These are phyloP conservation scores for Himantopus leucocephalus DNA, from an alignment of 2,113 vertebrate species.

Conservation along the genomic window DNA sequence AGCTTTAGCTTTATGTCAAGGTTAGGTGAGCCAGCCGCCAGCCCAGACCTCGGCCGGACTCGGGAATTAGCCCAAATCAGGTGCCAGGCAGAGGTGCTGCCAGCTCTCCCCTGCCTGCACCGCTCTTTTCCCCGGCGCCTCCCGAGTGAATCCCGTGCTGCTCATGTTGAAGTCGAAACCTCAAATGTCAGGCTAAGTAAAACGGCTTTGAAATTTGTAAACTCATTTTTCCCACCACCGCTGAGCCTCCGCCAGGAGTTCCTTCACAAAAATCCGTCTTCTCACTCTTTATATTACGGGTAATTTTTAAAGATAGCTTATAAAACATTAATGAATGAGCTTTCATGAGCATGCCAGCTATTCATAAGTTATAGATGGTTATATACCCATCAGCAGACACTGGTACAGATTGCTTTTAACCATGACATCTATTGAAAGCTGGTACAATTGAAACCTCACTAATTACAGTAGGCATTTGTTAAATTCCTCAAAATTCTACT, in stretches of 20 bases:
- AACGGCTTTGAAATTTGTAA: conserved; percentile 42
- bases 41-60: not conserved
- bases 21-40: not conserved
- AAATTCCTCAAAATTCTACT: not conserved
- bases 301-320: conserved; percentile 61
- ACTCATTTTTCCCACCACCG: not conserved
- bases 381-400: conserved; percentile 30
- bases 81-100: not conserved
- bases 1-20: not conserved
- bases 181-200: conserved; percentile 21
- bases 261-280: conserved; percentile 33
- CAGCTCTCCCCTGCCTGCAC: not conserved
- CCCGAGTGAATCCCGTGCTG: not conserved
- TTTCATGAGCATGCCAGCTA: conserved; percentile 34
- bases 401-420: conserved; percentile 38
- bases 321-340: conserved; percentile 56
- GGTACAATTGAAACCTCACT: not conserved
- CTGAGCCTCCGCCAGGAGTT: conserved; percentile 17
- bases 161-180: not conserved
- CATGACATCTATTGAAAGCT: conserved; percentile 14
- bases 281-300: not conserved
- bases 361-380: conserved; percentile 48
- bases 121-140: not conserved
- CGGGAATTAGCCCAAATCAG: not conserved
- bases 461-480: conserved; percentile 19